Conservation (phyloP, 2,113 vertebrate species). For the Hyperopisus bebe region DNA sequence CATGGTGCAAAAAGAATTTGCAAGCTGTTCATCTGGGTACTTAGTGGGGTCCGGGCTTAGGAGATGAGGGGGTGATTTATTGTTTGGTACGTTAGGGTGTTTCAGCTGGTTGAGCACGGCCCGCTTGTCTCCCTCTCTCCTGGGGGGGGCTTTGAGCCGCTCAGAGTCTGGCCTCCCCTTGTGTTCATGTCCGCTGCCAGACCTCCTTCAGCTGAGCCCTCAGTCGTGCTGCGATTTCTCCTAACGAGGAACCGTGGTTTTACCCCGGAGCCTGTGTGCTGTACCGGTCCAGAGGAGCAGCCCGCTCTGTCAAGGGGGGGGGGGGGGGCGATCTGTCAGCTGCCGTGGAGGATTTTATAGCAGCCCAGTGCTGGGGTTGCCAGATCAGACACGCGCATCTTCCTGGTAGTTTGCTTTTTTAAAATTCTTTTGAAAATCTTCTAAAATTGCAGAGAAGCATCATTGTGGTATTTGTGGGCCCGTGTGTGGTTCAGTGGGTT, state of each 20-base stretch:
- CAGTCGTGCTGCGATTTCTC: background rate
- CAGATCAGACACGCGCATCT: background rate
- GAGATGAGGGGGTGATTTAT: slow-evolving; percentile 5
- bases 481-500: background rate
- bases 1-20: background rate
- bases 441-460: background rate
- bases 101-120: slow-evolving; percentile 1
- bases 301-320: background rate
- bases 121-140: background rate
- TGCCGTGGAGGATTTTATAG: background rate
- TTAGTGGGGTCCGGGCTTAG: background rate
- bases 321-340: background rate
- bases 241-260: background rate
- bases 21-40: background rate
- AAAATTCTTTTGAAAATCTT: background rate
- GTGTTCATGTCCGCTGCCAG: background rate
- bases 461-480: background rate
- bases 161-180: background rate
- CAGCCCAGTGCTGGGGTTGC: background rate
- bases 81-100: background rate
- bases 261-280: background rate
- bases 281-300: background rate
- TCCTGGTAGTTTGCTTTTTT: background rate
- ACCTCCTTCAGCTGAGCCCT: background rate
- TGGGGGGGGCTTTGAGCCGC: background rate